Percentiles rank a stretch among this genome's conserved stretches.
Conservation (phyloP, 2,888 invertebrate genomes). For the Trichogramma dendrolimi region DNA sequence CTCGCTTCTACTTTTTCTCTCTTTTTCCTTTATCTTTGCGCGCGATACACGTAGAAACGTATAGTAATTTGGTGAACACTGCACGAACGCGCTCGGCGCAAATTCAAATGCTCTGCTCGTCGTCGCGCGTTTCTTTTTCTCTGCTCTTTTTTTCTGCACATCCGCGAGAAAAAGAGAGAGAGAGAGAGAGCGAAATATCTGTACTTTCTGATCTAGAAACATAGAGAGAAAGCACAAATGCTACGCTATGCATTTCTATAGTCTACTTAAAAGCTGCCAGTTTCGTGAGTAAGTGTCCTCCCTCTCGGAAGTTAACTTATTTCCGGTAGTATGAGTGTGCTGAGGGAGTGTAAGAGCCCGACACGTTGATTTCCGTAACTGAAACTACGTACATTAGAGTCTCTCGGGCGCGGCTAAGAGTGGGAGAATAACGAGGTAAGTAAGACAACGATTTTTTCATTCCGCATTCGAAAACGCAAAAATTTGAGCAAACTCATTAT, state of each 20-base stretch:
- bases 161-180: not conserved
- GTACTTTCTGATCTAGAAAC: not conserved
- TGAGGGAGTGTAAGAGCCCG: too few species aligned
- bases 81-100: not conserved
- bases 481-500: too few species aligned
- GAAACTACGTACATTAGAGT: too few species aligned
- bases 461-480: too few species aligned
- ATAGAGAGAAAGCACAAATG: constrained; percentile 12
- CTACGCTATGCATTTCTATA: constrained; percentile 46
- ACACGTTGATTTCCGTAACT: too few species aligned
- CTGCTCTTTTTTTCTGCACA: not conserved
- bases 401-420: too few species aligned
- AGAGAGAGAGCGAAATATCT: not conserved
- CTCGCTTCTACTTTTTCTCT: not conserved
- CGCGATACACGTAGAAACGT: not conserved
- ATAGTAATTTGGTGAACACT: constrained; percentile 10
- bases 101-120: constrained; percentile 12
- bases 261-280: constrained; percentile 41
- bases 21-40: not conserved
- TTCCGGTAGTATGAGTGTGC: too few species aligned
- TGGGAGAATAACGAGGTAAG: too few species aligned
- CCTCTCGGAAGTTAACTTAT: too few species aligned
- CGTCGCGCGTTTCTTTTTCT: not conserved
- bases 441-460: too few species aligned
- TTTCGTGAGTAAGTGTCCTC: not conserved